Percentiles rank a stretch among this genome's conserved stretches.
phyloP scores from a whole-genome alignment of 2,113 vertebrate genomes.

The Vulpes ferrilata region DNA sequence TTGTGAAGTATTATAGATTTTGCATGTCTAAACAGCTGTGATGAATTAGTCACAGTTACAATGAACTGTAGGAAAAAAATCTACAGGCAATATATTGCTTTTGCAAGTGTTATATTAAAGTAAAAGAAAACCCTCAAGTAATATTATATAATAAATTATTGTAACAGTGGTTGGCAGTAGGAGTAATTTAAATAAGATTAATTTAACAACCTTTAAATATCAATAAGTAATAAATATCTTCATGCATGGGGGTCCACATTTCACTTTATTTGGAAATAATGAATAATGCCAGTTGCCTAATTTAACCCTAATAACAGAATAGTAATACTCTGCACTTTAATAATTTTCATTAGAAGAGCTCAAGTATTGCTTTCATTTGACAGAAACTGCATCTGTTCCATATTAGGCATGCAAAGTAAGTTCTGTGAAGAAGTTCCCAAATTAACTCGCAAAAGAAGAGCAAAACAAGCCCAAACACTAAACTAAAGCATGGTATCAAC shows the following conservation, averaged over 20 bases:
- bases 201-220: constrained; percentile 88
- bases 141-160: constrained; percentile 82
- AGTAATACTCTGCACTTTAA: constrained; percentile 61
- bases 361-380: constrained; percentile 51
- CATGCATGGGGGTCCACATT: constrained; percentile 82
- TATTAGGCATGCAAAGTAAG: constrained; percentile 3
- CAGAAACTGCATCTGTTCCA: constrained; percentile 58
- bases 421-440: constrained; percentile 39
- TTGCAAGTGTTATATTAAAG: constrained; percentile 82
- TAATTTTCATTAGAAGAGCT: constrained; percentile 66
- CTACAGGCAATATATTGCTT: constrained; percentile 82
- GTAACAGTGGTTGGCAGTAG: constrained; percentile 80
- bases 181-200: constrained; percentile 86
- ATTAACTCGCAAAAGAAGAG: constrained; percentile 4
- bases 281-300: constrained; percentile 80
- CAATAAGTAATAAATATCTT: constrained; percentile 87
- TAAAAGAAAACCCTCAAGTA: constrained; percentile 84
- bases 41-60: constrained; percentile 86
- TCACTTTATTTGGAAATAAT: constrained; percentile 86
- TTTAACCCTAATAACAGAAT: constrained; percentile 77
- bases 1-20: constrained; percentile 82
- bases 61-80: constrained; percentile 81
- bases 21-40: constrained; percentile 81
- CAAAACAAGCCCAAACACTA: neutral
- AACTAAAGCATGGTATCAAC: neutral